A percentile compares a stretch with the other conserved stretches of the same genome.
These are phyloP conservation scores for Crematogaster levior DNA, from an alignment of 2,888 invertebrate genomes.

Conservation along the genomic window DNA sequence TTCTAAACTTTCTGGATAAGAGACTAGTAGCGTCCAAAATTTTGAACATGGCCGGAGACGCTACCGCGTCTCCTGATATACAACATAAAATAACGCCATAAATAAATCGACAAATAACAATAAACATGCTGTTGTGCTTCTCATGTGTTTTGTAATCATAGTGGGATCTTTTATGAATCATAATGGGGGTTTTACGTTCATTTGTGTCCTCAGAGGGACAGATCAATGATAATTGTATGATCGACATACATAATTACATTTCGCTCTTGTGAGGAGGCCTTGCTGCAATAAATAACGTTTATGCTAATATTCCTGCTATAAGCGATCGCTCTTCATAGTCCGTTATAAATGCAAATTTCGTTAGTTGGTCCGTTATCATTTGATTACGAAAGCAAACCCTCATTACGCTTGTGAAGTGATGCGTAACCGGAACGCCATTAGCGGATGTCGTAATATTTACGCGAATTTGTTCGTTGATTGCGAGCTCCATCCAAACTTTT, in stretches of 20 bases:
- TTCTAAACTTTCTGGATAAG: no score
- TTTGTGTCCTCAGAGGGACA: background rate
- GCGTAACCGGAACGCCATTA: conserved; percentile 19
- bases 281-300: conserved; percentile 32
- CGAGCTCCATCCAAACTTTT: background rate
- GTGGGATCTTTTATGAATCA: background rate
- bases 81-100: background rate
- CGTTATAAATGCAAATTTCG: conserved; percentile 33
- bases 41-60: no score
- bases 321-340: conserved; percentile 15
- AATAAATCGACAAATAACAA: background rate
- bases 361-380: conserved; percentile 6
- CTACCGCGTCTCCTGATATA: no score
- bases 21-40: no score
- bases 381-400: conserved; percentile 17
- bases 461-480: background rate
- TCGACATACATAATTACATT: background rate
- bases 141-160: background rate
- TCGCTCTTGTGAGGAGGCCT: background rate
- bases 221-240: no score
- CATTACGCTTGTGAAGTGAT: conserved; percentile 12
- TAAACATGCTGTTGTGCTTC: background rate
- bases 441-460: conserved; percentile 11
- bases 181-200: background rate
- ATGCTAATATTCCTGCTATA: conserved; percentile 21